phyloP scores from a whole-genome alignment of 2,797 vertebrate species.

The Trematomus bernacchii region DNA sequence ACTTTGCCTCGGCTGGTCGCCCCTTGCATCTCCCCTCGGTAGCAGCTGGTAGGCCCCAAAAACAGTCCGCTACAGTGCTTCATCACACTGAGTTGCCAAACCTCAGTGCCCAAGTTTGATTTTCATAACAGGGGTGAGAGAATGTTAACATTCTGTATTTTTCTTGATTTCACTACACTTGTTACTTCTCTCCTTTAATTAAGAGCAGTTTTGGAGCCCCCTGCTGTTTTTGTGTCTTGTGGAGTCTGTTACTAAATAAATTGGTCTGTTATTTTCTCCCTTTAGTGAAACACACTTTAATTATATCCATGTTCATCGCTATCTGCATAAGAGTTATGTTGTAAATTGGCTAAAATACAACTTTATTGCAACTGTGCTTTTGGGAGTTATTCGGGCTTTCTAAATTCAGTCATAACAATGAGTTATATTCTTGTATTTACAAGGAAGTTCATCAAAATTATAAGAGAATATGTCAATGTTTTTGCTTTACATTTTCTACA shows the following conservation, averaged over 20 bases:
- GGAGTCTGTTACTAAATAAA: constrained; percentile 23
- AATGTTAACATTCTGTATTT: constrained; percentile 20
- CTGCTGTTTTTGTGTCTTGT: constrained; percentile 50
- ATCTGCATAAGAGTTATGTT: constrained; percentile 8
- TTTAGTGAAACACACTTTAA: constrained; percentile 40
- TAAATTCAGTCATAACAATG: constrained; percentile 11
- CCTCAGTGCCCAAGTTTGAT: constrained; percentile 34
- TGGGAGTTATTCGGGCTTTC: not conserved
- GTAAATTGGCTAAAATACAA: not conserved
- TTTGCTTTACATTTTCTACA: not conserved
- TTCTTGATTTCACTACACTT: constrained; percentile 14
- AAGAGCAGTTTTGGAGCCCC: constrained; percentile 41
- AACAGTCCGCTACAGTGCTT: constrained; percentile 32
- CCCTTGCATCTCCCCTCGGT: constrained; percentile 22
- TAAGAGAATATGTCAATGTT: not conserved
- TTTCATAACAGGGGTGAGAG: constrained; percentile 23
- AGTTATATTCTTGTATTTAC: not conserved
- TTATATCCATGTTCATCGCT: constrained; percentile 9
- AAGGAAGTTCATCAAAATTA: not conserved
- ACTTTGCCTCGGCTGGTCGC: constrained; percentile 31
- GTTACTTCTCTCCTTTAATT: constrained; percentile 38
- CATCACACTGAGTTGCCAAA: constrained; percentile 46
- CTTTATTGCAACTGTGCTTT: not conserved
- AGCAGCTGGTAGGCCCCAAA: constrained; percentile 34
- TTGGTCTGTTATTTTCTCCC: constrained; percentile 5